Base-by-base conservation (phyloP, 2,797 vertebrate genomes). In the Enteromius fasciolatus region DNA sequence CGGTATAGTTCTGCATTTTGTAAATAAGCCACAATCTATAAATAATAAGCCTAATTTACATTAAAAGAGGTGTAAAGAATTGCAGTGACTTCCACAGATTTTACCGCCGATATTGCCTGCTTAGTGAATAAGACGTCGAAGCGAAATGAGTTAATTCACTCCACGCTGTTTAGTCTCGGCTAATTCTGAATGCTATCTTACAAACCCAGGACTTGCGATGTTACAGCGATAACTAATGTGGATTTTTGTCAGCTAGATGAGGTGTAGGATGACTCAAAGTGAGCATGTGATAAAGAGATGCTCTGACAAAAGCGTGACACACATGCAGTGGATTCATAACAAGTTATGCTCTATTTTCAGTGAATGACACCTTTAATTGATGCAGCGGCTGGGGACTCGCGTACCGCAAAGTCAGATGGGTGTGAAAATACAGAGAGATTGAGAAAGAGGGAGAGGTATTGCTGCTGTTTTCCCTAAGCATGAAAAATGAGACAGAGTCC, bases 251-350 rank as follows among this genome's bases (percentile, higher is more conserved):
- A 54, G 80, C 28, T 52, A 59, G 39, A 76, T 69, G 33, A 76
- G 73, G 63, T 82, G 48, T 20, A 25, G 63, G 18, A 69, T 83
- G 81, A 83, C 39, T 86, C 78, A 75, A 80, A 72, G 31, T 61
- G 39, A 70, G 72, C 77, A 72, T 70, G 72, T 76, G 84, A 86
- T 76, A 83, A 83, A 80, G 72, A 80, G 81, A 86, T 83, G 61
- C 76, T 80, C 76, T 72, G 31, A 76, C 76, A 80, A 63, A 83
- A 80, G 44, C 11, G 5, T 85, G 81, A 83, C 76, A 86, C 84
- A 72, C 59, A 79, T 25, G 2, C 20, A 36, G 50, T 33, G 68
- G 28, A 82, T 41, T 64, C 66, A 15, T 70, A 75, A 31, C 73
- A 76, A 83, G 66, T 75, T 50, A 50, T 48, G 77, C 64, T 83